Conservation (phyloP, 1,140 invertebrate species). For the Epicauta chinensis region DNA sequence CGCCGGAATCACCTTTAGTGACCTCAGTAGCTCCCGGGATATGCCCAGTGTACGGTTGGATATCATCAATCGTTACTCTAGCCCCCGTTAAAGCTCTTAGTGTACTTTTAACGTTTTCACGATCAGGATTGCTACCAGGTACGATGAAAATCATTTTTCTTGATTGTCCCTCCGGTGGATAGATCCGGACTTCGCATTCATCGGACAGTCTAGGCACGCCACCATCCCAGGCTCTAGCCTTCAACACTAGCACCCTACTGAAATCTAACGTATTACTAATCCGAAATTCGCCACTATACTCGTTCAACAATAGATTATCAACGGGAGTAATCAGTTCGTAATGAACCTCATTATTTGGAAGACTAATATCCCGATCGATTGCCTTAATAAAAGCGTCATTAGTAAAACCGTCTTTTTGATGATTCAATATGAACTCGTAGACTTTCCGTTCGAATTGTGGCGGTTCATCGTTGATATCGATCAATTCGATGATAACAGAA, state of each 20-base stretch:
- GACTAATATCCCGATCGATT: constrained; percentile 70
- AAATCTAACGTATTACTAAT: constrained; percentile 16
- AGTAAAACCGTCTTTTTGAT: constrained; percentile 66
- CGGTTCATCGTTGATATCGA: constrained; percentile 83
- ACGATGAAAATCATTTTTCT: constrained; percentile 73
- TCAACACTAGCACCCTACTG: constrained; percentile 35
- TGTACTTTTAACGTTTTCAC: constrained; percentile 61
- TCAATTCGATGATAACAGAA: constrained; percentile 63
- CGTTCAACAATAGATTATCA: constrained; percentile 53
- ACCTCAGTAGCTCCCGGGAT: constrained; percentile 46
- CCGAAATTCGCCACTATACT: constrained; percentile 62
- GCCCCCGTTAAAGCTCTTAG: constrained; percentile 70
- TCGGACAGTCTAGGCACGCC: constrained; percentile 67
- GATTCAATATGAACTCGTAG: constrained; percentile 76
- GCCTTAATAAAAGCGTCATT: constrained; percentile 68
- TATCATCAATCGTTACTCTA: constrained; percentile 63
- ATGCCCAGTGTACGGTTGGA: constrained; percentile 58
- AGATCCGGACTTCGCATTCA: constrained; percentile 58
- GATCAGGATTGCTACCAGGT: constrained; percentile 62
- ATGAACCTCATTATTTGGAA: constrained; percentile 79
- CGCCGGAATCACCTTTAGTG: constrained; percentile 35
- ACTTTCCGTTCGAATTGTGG: constrained; percentile 72
- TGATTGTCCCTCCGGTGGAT: constrained; percentile 59
- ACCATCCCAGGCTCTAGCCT: constrained; percentile 70
- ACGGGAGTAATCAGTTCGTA: constrained; percentile 64